These are phyloP conservation scores for Apostichopus californicus DNA, from an alignment of 35 echinoderm and acorn worm genomes.

Conservation along the genomic window DNA sequence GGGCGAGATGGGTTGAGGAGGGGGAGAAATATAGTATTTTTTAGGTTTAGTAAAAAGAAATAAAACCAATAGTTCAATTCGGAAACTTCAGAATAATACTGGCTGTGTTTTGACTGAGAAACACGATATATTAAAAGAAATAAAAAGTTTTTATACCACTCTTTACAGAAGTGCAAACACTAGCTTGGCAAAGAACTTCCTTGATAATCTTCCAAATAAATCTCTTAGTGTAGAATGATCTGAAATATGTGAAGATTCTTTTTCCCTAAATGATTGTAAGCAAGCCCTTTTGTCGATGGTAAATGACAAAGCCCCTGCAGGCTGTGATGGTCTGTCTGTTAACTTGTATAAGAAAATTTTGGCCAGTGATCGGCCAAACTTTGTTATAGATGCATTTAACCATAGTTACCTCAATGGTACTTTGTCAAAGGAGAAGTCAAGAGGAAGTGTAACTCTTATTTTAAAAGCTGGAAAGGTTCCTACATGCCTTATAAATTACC, in stretches of 20 bases:
- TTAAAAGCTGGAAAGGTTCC: constrained; percentile 24
- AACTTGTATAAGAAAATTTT: constrained; percentile 46
- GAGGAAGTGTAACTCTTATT: constrained; percentile 10
- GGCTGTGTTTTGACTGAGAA: not conserved
- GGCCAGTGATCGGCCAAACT: not conserved
- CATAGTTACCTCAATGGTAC: not conserved
- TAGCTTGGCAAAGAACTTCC: not conserved
- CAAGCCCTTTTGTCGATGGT: not conserved
- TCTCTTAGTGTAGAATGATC: not conserved
- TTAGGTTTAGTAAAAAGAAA: constrained; percentile 4
- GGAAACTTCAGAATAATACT: not conserved
- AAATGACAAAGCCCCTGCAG: not conserved
- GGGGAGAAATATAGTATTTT: not conserved
- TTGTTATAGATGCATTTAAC: constrained; percentile 4
- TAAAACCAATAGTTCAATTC: not conserved
- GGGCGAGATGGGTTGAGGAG: not conserved
- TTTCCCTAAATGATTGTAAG: not conserved
- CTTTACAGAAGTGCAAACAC: not conserved
- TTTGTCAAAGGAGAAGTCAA: constrained; percentile 1
- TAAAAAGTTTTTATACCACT: not conserved
- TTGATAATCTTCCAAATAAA: not conserved
- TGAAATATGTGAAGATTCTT: not conserved
- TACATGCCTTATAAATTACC: not conserved
- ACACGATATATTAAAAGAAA: not conserved
- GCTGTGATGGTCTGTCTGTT: constrained; percentile 17